These are phyloP conservation scores for Cuniculus paca DNA, from an alignment of 2,797 vertebrate species.

Conservation along the genomic window DNA sequence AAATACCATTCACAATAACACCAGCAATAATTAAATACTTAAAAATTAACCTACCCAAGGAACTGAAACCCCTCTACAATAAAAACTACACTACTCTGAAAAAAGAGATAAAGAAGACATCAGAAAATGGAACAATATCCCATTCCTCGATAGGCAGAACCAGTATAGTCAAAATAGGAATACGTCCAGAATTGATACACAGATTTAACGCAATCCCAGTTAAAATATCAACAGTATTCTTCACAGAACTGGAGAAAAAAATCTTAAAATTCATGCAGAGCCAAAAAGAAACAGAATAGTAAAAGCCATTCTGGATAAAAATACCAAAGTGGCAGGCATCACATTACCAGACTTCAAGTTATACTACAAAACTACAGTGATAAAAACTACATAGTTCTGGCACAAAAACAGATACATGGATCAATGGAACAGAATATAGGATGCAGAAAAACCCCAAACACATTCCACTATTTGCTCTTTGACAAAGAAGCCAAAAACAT, in stretches of 20 bases:
- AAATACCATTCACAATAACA: not conserved
- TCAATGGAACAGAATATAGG: not conserved
- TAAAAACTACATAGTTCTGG: not conserved
- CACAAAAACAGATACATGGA: not conserved
- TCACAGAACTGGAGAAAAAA: not conserved
- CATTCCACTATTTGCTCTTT: not conserved
- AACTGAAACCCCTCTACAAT: not conserved
- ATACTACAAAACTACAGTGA: not conserved
- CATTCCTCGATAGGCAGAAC: not conserved
- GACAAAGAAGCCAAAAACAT: not conserved
- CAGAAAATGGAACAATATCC: not conserved
- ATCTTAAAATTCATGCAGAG: not conserved
- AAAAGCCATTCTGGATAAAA: not conserved
- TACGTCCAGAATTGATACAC: not conserved
- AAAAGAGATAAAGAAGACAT: not conserved
- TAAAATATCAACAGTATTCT: not conserved
- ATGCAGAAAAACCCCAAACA: not conserved
- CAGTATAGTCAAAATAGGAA: not conserved
- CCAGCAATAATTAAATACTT: not conserved
- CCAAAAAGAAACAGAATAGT: not conserved
- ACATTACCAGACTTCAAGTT: not conserved
- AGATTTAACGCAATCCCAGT: not conserved
- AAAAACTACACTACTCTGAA: not conserved
- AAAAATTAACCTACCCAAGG: not conserved
- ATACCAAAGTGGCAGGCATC: not conserved